A percentile compares a stretch with the other conserved stretches of the same genome.
These are phyloP conservation scores for Brienomyrus brachyistius DNA, from an alignment of 2,113 vertebrate species.

Conservation along the genomic window DNA sequence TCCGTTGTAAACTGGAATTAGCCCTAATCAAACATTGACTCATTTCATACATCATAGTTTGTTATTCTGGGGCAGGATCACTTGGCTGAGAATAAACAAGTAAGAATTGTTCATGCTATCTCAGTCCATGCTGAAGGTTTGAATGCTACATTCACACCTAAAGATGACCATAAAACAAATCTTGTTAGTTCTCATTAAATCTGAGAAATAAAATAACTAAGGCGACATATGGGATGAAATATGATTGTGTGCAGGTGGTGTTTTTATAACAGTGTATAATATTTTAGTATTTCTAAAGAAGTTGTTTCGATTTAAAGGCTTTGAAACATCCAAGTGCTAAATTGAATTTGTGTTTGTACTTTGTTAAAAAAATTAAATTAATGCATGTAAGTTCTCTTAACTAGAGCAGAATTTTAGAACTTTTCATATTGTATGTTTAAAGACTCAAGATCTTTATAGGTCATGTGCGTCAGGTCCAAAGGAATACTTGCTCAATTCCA, in stretches of 20 bases:
- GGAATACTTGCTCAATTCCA: neutral
- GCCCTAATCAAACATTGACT: neutral
- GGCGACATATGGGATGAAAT: neutral
- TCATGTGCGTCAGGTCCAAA: neutral
- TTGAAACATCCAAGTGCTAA: neutral
- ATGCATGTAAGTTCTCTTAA: neutral
- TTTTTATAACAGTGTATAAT: neutral
- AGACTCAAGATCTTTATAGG: neutral
- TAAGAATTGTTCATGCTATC: neutral
- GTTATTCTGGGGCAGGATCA: neutral
- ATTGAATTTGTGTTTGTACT: neutral
- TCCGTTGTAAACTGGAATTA: neutral
- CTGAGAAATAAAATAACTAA: neutral
- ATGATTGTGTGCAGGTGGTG: neutral
- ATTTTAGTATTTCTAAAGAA: neutral
- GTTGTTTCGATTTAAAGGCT: neutral
- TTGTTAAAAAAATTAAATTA: neutral
- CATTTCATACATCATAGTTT: neutral
- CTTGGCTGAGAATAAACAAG: neutral
- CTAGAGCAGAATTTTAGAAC: neutral
- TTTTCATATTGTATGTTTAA: neutral
- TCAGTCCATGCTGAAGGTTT: neutral
- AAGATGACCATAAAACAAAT: neutral
- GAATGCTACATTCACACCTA: neutral
- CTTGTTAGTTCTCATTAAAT: neutral